Evolutionary conservation across 2,888 invertebrate genomes (phyloP).

Genomic region (Argyresthia goedartella): DNA sequence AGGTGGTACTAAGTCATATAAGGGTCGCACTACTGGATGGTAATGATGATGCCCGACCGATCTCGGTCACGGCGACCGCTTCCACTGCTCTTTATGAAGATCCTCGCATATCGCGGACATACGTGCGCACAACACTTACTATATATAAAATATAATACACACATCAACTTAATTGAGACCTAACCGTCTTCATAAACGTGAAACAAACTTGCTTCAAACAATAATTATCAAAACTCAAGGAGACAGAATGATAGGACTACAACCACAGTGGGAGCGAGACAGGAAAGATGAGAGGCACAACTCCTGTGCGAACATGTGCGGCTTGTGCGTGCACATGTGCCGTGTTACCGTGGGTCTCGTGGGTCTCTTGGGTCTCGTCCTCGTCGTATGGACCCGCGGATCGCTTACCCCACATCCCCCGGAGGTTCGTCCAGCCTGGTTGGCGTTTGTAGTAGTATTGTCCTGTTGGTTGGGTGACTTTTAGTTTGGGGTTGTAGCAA

Average conservation of each 20-base stretch:
- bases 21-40: too few relatives aligned
- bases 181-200: too few relatives aligned
- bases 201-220: too few relatives aligned
- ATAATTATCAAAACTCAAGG: not conserved
- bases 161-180: too few relatives aligned
- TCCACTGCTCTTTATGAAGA: too few relatives aligned
- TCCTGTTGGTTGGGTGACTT: conserved; percentile 50
- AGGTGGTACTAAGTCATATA: too few relatives aligned
- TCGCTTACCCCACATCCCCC: conserved; percentile 85
- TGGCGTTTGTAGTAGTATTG: conserved; percentile 82
- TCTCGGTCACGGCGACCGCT: too few relatives aligned
- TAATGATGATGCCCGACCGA: too few relatives aligned
- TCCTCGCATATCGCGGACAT: too few relatives aligned
- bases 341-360: not conserved
- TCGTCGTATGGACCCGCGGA: not conserved
- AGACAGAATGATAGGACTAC: not conserved
- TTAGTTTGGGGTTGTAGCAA: not conserved
- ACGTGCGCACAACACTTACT: too few relatives aligned
- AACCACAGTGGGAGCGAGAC: not conserved
- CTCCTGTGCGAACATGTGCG: not conserved
- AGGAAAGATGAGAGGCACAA: not conserved
- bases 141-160: too few relatives aligned
- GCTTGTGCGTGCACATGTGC: not conserved
- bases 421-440: conserved; percentile 83
- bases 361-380: too few relatives aligned